Percentiles rank a stretch among this genome's conserved stretches.
These are phyloP conservation scores for Corydoras maculifer DNA, from an alignment of 2,113 vertebrate genomes.

Conservation along the genomic window DNA sequence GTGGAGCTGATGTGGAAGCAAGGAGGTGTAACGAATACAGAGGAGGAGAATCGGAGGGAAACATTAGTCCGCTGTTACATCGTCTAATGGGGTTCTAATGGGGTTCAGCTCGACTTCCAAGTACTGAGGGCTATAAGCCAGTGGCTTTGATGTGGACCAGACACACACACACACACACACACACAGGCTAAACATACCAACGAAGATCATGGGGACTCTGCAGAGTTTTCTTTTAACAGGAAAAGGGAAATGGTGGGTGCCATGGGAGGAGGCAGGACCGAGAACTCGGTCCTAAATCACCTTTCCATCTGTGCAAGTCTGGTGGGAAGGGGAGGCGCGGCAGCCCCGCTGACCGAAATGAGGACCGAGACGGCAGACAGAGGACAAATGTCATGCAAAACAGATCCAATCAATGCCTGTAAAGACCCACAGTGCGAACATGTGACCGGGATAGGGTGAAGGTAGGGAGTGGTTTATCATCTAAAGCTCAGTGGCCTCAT, in stretches of 20 bases:
- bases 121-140: background rate
- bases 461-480: too few species aligned
- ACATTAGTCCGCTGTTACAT: background rate
- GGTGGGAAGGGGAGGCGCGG: background rate
- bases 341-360: background rate
- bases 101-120: constrained; percentile 4
- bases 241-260: constrained; percentile 21
- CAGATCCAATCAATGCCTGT: too few species aligned
- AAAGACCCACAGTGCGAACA: background rate
- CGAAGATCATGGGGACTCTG: constrained; percentile 25
- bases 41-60: too few species aligned
- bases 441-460: background rate
- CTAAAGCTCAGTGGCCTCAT: too few species aligned
- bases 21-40: too few species aligned
- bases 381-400: background rate
- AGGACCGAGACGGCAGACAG: background rate
- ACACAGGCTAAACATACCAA: constrained; percentile 5
- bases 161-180: constrained; percentile 20
- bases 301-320: constrained; percentile 25
- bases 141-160: constrained; percentile 47
- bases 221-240: constrained; percentile 33
- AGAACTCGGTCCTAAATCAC: constrained; percentile 31
- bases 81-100: background rate
- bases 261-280: constrained; percentile 21
- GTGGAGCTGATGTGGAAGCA: too few species aligned